phyloP scores from a whole-genome alignment of 2,113 vertebrate genomes.

The Tachysurus fulvidraco region DNA sequence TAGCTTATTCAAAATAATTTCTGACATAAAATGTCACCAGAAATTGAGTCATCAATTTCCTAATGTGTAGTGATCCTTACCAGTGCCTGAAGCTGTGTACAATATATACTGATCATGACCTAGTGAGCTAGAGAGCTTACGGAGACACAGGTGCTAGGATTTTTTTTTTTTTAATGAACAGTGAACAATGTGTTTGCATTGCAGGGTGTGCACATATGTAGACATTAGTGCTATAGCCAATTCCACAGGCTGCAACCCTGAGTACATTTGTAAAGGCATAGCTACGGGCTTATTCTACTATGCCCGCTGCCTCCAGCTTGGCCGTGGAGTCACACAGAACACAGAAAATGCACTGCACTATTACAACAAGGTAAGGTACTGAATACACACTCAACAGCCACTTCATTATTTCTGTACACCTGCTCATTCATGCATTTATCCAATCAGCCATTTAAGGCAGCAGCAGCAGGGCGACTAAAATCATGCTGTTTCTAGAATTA shows the following conservation, averaged over 20 bases:
- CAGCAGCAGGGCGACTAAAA: not conserved
- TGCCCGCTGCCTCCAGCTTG: slow-evolving; percentile 76
- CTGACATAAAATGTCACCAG: too few species aligned
- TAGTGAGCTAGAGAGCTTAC: too few species aligned
- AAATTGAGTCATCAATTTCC: not conserved
- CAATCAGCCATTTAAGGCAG: not conserved
- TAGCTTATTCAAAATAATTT: too few species aligned
- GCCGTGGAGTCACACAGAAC: slow-evolving; percentile 69
- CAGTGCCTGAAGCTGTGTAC: too few species aligned
- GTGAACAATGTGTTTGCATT: not conserved
- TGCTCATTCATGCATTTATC: not conserved
- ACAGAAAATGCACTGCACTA: slow-evolving; percentile 60
- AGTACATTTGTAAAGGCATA: slow-evolving; percentile 70
- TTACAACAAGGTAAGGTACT: slow-evolving; percentile 69
- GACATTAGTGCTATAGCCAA: slow-evolving; percentile 65
- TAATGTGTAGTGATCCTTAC: not conserved
- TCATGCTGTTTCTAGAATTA: not conserved
- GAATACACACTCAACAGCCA: not conserved
- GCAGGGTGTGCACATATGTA: slow-evolving; percentile 67
- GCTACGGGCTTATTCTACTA: slow-evolving; percentile 78
- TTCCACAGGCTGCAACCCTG: slow-evolving; percentile 67
- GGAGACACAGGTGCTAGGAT: not conserved
- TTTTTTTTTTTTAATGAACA: not conserved
- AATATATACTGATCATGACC: too few species aligned
- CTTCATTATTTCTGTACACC: not conserved